A percentile compares a stretch with the other conserved stretches of the same genome.
Evolutionary conservation across 1,140 invertebrate species (phyloP).

Genomic region (Ericerus pela): DNA sequence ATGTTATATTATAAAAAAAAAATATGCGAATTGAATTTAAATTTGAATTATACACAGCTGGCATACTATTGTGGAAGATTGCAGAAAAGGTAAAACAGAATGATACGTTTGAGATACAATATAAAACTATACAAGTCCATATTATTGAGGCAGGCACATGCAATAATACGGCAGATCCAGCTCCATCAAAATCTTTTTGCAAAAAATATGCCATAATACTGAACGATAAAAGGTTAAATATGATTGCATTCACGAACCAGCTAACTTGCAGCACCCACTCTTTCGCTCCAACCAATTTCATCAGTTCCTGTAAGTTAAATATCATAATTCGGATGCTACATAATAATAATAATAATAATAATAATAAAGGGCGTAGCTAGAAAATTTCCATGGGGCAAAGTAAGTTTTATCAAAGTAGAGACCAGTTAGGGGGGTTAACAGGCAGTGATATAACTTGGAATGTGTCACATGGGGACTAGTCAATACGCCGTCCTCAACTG

Average conservation of each 20-base stretch:
- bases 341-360: too few relatives aligned
- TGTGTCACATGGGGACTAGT: too few relatives aligned
- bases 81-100: conserved; percentile 16
- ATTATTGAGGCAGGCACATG: conserved; percentile 31
- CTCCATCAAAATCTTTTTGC: conserved; percentile 25
- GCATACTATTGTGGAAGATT: conserved; percentile 9
- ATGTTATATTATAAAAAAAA: too few relatives aligned
- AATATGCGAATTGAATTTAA: too few relatives aligned
- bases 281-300: conserved; percentile 53
- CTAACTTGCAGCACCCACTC: conserved; percentile 46
- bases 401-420: too few relatives aligned
- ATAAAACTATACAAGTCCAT: conserved; percentile 10
- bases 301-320: conserved; percentile 52
- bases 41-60: neutral
- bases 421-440: too few relatives aligned
- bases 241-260: conserved; percentile 45
- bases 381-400: too few relatives aligned
- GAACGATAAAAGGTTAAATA: conserved; percentile 35
- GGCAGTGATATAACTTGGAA: too few relatives aligned
- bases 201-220: conserved; percentile 35
- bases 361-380: too few relatives aligned
- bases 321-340: too few relatives aligned
- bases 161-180: conserved; percentile 25
- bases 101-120: conserved; percentile 13
- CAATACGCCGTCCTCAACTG: too few relatives aligned